Base-by-base conservation (phyloP, 1,140 invertebrate species). In the Mizuhopecten yessoensis region DNA sequence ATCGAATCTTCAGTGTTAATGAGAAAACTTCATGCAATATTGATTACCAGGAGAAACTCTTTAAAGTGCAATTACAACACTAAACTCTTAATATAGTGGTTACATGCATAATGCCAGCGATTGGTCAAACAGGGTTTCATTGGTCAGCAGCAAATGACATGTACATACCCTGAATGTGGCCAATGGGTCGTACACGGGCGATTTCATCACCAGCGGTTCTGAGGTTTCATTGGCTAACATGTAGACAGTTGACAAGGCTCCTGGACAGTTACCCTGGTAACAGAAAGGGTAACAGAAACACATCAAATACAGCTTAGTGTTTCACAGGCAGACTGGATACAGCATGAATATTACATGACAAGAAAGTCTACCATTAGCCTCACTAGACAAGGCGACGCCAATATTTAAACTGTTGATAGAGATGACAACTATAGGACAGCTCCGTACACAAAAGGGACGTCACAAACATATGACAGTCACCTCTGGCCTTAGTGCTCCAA, bases 121-220 rank as follows among this genome's bases (percentile, higher is more conserved):
- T 29, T 75, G 57, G n/a, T 17, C 57, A 75, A n/a, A 29, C 57
- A 75, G 57, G 20, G 5, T 75, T 75, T 29, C 23, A 75, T 29
- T 29, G 57, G 57, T 75, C 57, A 75, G 57, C n/a, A n/a, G n/a
- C n/a, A n/a, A n/a, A n/a, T 29, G n/a, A 7, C n/a, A 86, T 20
- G 86, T 20, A 91, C 91, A 91, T 92, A 95, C 95, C 93, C 93
- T 94, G 34, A 95, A 90, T 20, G 91, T 75, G 33, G 92, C 90
- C 39, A 94, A 92, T 33, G 93, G 87, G 86, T 95, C 94, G 91
- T 95, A 96, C 33, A 95, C 93, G 1, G 95, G 95, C 45, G 94
- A 95, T 57, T 93, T 94, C 36, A 94, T 90, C 57, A 96, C 92
- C n/a, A 94, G 92, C 7, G 94, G 91, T 89, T 95, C 93, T n/a